Conservation (phyloP, 2,113 vertebrate species). For the Anser cygnoides region DNA sequence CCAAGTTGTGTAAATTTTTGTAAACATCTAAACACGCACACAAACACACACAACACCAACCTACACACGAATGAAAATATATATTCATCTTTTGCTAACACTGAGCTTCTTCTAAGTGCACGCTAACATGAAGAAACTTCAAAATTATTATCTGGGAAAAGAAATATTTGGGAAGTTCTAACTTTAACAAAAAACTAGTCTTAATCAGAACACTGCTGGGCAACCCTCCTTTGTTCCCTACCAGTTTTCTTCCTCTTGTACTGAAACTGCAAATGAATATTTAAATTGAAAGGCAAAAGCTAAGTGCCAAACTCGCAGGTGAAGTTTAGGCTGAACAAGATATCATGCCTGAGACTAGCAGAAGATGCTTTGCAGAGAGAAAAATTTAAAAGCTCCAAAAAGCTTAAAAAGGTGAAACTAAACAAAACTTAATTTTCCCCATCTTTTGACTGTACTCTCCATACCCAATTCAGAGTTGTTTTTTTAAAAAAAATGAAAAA, state of each 20-base stretch:
- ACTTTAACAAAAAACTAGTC: not conserved
- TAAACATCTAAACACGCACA: conserved; percentile 92
- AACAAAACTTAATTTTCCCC: not conserved
- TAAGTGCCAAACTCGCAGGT: conserved; percentile 1
- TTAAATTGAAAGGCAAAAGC: not conserved
- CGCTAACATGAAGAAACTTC: not conserved
- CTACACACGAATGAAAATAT: conserved; percentile 76
- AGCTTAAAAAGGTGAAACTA: not conserved
- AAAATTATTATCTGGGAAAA: not conserved
- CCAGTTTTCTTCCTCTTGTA: not conserved
- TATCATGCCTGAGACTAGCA: not conserved
- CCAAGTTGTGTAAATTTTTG: conserved; percentile 99
- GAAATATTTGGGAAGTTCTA: not conserved
- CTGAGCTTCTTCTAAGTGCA: conserved; percentile 9
- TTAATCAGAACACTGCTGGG: not conserved
- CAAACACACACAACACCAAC: conserved; percentile 88
- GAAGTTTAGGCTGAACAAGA: conserved; percentile 38
- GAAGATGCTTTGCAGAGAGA: not conserved
- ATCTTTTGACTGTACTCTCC: not conserved
- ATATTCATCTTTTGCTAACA: conserved; percentile 59
- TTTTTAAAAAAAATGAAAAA: not conserved
- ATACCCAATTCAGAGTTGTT: not conserved
- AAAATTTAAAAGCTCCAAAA: not conserved
- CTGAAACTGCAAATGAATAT: not conserved
- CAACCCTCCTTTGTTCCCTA: not conserved